Conservation (phyloP, 2,797 vertebrate species). For the Typhlichthys subterraneus region DNA sequence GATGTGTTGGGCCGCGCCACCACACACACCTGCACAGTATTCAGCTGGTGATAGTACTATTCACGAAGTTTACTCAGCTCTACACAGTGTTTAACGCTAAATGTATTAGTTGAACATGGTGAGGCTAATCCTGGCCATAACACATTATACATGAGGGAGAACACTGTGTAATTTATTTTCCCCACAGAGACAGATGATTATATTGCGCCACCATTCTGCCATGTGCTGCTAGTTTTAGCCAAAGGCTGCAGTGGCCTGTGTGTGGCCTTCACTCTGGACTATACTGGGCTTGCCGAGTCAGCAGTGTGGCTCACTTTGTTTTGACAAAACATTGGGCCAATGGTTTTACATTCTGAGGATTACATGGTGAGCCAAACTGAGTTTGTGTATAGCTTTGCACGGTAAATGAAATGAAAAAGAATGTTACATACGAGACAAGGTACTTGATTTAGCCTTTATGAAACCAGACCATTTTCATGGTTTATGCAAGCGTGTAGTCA, state of each 20-base stretch:
- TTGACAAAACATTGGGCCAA: constrained; percentile 15
- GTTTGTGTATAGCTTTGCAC: constrained; percentile 41
- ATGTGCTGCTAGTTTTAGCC: constrained; percentile 43
- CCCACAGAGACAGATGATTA: constrained; percentile 58
- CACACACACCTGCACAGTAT: constrained; percentile 22
- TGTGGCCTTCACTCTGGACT: constrained; percentile 57
- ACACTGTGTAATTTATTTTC: constrained; percentile 65
- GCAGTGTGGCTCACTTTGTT: constrained; percentile 39
- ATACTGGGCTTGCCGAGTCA: constrained; percentile 52
- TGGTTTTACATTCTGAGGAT: constrained; percentile 12
- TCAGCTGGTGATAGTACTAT: constrained; percentile 21
- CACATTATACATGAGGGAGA: constrained; percentile 50
- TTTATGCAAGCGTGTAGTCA: constrained; percentile 18
- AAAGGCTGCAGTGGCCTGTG: constrained; percentile 46
- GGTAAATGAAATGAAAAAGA: constrained; percentile 25
- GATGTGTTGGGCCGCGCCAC: constrained; percentile 42
- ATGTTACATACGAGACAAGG: constrained; percentile 18
- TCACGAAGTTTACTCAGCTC: too few relatives aligned
- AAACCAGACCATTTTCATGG: constrained; percentile 44
- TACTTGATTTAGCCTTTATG: constrained; percentile 63
- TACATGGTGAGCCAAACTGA: constrained; percentile 25
- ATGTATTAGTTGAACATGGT: constrained; percentile 55
- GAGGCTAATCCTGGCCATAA: constrained; percentile 60
- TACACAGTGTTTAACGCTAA: constrained; percentile 30
- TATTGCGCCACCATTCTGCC: constrained; percentile 45